phyloP scores from a whole-genome alignment of 2,797 vertebrate genomes.

The Cuculus canorus region DNA sequence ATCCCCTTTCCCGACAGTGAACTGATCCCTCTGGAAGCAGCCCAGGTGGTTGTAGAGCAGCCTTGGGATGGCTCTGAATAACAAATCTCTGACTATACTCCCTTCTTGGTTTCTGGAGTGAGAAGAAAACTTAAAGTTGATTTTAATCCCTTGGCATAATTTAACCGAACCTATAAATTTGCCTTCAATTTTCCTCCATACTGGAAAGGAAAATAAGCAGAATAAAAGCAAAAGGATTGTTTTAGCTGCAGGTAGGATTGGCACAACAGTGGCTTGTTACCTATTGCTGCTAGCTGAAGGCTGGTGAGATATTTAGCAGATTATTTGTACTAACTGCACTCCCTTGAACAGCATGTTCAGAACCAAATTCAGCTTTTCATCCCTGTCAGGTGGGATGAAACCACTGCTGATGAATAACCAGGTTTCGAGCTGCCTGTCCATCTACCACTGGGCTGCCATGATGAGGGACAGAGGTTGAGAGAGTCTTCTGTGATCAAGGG shows the following conservation, averaged over 20 bases:
- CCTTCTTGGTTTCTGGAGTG: background rate
- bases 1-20: background rate
- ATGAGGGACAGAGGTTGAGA: background rate
- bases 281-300: background rate
- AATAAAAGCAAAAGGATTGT: background rate
- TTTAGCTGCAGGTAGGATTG: background rate
- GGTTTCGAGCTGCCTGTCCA: background rate
- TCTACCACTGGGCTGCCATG: fast-evolving
- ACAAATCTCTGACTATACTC: background rate
- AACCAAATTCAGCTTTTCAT: background rate
- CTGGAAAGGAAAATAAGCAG: background rate
- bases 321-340: background rate
- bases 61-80: background rate
- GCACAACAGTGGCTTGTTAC: background rate
- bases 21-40: background rate
- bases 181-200: background rate
- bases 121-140: background rate
- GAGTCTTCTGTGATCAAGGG: background rate
- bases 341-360: background rate
- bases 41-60: background rate
- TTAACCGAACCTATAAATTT: background rate
- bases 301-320: background rate
- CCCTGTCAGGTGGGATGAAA: background rate
- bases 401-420: background rate
- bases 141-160: background rate